Evolutionary conservation across 2,888 invertebrate genomes (phyloP).

Genomic region (Nephrotoma flavescens): DNA sequence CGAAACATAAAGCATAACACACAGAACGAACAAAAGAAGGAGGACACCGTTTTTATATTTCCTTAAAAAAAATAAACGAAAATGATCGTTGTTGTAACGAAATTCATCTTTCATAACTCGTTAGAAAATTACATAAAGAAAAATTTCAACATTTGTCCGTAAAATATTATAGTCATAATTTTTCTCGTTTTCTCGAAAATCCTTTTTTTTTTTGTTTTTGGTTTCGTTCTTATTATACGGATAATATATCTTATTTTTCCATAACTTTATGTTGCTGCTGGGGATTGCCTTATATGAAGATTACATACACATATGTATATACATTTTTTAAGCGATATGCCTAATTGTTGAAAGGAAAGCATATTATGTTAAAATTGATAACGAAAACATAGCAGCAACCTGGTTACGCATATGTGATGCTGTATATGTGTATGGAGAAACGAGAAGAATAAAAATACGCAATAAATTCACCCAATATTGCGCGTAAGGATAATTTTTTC

Average conservation of each 20-base stretch:
- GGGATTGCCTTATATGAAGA: background rate
- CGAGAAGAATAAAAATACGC: background rate
- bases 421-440: background rate
- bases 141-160: conserved; percentile 3
- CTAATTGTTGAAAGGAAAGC: background rate
- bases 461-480: conserved; percentile 2
- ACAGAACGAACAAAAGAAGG: background rate
- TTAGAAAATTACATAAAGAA: conserved; percentile 1
- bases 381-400: background rate
- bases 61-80: background rate
- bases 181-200: background rate
- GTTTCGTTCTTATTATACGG: background rate
- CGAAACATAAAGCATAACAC: background rate
- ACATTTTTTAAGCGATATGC: background rate
- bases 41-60: background rate
- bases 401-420: background rate
- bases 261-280: background rate
- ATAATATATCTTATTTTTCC: background rate
- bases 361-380: background rate
- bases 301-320: background rate
- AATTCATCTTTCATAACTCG: background rate
- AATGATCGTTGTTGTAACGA: background rate
- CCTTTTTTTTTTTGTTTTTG: background rate
- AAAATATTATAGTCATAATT: background rate
- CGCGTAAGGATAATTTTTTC: background rate